Evolutionary conservation across 2,113 vertebrate genomes (phyloP), one percentile per base, ranked within the genome.

Genomic region (Craseonycteris thonglongyai): DNA sequence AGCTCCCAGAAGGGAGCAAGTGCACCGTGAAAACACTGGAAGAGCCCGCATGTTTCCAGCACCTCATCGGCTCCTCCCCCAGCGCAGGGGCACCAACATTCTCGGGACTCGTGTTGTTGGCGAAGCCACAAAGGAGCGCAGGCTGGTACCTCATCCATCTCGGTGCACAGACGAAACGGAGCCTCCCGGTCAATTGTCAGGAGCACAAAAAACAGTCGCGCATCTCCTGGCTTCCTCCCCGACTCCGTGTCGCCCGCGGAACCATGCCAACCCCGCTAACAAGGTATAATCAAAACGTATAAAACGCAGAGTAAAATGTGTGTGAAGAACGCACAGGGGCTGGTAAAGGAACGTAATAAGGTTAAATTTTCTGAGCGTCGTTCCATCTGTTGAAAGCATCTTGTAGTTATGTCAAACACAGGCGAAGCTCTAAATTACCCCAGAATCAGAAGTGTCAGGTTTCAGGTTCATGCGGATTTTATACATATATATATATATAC

Each of bases 331-430:
- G 68, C 59, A 91, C 80, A 88, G 90, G 82, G 97, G 92, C 96
- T 97, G 95, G 97, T 97, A 98, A 98, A 98, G 95, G 95, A 97
- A 97, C 97, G 97, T 97, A 97, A 97, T 97, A 97, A 98, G 96
- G 97, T 97, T 96, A 96, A 96, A 97, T 97, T 97, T 94, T 97
- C 94, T 95, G 96, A 97, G 9, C 35, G 94, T 97, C 98, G 98
- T 98, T 98, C 97, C 84, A 35, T 98, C 97, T 96, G 97, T 97
- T 98, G 96, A 97, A 97, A 96, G 96, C 97, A 97, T 97, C 97
- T 97, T 98, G 95, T 97, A 87, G 95, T 98, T 94, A 97, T 97
- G 97, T 98, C 95, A 96, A 95, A 98, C 82, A 97, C 90, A 97
- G 93, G 97, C 94, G 96, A 97, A 98, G 95, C 90, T 97, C 97